These are phyloP conservation scores for Chionis minor DNA, from an alignment of 2,113 vertebrate genomes.

Conservation along the genomic window DNA sequence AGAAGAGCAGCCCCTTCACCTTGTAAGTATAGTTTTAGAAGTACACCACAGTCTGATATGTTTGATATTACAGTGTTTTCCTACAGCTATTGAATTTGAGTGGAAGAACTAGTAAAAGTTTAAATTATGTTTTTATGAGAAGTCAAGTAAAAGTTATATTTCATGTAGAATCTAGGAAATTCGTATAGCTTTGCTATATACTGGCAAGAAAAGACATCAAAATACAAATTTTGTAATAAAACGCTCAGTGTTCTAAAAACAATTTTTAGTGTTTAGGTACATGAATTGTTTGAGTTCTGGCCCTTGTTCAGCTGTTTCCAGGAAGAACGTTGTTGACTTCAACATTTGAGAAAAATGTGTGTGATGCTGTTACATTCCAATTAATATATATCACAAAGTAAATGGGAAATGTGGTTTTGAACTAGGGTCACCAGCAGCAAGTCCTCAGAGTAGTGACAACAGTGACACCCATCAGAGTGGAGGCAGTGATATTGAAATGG, in stretches of 20 bases:
- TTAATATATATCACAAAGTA: conserved; percentile 3
- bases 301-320: neutral
- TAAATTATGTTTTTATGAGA: neutral
- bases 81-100: neutral
- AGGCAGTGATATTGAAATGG: conserved; percentile 98
- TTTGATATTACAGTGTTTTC: neutral
- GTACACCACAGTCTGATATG: neutral
- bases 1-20: conserved; percentile 82
- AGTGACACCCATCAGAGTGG: conserved; percentile 98
- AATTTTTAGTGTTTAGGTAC: neutral
- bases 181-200: neutral
- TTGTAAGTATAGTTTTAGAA: conserved; percentile 76
- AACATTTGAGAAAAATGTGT: neutral
- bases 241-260: neutral
- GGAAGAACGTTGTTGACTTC: neutral
- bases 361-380: neutral
- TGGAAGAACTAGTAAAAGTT: neutral
- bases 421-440: conserved; percentile 93
- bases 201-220: neutral
- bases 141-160: neutral
- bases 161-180: neutral
- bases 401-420: conserved; percentile 44
- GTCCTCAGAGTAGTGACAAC: conserved; percentile 98
- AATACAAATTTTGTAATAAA: neutral
- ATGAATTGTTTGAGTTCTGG: neutral